These are phyloP conservation scores for Drosophila ochracea DNA, from an alignment of 2,888 invertebrate genomes.

Conservation along the genomic window DNA sequence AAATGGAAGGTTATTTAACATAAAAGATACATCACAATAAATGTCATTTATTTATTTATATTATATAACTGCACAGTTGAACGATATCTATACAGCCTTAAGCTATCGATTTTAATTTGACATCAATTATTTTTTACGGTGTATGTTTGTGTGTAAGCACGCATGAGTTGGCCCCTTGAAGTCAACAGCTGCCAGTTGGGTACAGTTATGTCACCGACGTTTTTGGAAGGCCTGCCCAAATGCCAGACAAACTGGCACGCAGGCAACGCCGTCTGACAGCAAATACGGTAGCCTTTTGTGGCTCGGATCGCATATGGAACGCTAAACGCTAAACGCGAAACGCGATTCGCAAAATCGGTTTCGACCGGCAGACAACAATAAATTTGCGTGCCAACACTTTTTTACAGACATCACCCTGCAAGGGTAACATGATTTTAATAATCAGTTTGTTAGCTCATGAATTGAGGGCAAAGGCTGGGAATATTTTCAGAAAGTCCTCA, in stretches of 20 bases:
- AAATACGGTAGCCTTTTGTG: constrained; percentile 80
- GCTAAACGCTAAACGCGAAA: constrained; percentile 21
- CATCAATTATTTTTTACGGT: background rate
- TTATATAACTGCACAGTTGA: background rate
- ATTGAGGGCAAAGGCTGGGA: background rate
- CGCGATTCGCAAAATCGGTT: constrained; percentile 42
- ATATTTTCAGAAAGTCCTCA: background rate
- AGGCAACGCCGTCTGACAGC: constrained; percentile 63
- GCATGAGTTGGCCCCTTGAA: constrained; percentile 60
- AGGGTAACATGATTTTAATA: constrained; percentile 32
- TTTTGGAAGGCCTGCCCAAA: constrained; percentile 75
- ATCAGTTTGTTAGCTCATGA: constrained; percentile 1
- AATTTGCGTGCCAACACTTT: constrained; percentile 82
- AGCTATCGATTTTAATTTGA: too few species aligned
- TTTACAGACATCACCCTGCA: constrained; percentile 15
- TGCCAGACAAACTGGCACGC: constrained; percentile 77
- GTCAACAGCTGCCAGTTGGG: constrained; percentile 54
- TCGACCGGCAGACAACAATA: constrained; percentile 71
- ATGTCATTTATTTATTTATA: background rate
- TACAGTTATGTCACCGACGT: constrained; percentile 80
- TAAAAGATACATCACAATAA: background rate
- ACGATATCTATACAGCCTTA: background rate
- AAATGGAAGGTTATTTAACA: background rate
- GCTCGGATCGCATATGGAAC: constrained; percentile 40
- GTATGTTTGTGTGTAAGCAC: constrained; percentile 39